Conservation (phyloP, 2,797 vertebrate species). For the Semaprochilodus insignis region DNA sequence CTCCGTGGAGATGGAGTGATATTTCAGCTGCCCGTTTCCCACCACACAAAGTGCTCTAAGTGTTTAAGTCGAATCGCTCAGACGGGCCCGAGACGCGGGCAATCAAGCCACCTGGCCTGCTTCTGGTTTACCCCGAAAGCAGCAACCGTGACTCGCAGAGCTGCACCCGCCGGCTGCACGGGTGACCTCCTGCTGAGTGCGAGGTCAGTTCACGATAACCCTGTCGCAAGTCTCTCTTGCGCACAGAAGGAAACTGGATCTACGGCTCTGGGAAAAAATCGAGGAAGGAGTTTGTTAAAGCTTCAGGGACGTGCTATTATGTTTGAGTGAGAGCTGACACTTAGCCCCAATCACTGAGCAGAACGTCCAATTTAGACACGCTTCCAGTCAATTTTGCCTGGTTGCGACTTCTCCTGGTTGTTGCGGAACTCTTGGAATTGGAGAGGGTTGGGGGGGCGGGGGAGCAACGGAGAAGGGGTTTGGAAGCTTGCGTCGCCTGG, state of each 20-base stretch:
- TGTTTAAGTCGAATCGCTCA: conserved; percentile 39
- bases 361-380: not conserved
- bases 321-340: not conserved
- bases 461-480: not conserved
- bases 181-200: conserved; percentile 56
- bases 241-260: conserved; percentile 29
- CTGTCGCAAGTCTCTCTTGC: not conserved
- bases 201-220: conserved; percentile 65
- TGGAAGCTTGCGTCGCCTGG: conserved; percentile 46
- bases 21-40: conserved; percentile 53
- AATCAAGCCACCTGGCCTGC: conserved; percentile 51
- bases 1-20: conserved; percentile 60
- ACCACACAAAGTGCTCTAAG: conserved; percentile 25
- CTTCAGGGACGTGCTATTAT: not conserved
- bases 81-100: conserved; percentile 24
- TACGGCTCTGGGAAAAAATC: not conserved
- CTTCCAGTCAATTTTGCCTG: conserved; percentile 11
- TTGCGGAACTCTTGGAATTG: conserved; percentile 17
- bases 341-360: conserved; percentile 23
- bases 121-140: conserved; percentile 48
- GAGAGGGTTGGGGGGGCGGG: not conserved
- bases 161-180: conserved; percentile 58
- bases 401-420: conserved; percentile 2
- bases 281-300: not conserved
- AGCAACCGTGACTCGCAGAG: conserved; percentile 49